phyloP scores from a whole-genome alignment of 2,888 invertebrate genomes.

The Sussaba pulchella region DNA sequence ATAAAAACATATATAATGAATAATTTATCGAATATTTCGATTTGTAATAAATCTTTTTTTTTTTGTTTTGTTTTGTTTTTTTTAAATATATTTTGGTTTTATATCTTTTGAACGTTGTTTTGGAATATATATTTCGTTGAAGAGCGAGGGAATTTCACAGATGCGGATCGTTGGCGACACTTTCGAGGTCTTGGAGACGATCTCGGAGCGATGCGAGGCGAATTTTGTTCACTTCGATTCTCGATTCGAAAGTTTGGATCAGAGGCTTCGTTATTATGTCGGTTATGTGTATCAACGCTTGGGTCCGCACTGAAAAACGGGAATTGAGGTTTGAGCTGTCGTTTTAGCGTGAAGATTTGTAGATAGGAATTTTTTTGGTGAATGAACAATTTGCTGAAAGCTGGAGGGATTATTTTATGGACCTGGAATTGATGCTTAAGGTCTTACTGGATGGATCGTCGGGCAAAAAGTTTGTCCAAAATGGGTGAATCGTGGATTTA shows the following conservation, averaged over 20 bases:
- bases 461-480: no score
- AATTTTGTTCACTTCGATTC: slow-evolving; percentile 77
- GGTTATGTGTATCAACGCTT: slow-evolving; percentile 85
- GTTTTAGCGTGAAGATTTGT: slow-evolving; percentile 41
- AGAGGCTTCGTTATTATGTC: slow-evolving; percentile 83
- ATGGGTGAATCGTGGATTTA: no score
- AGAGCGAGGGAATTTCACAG: neutral
- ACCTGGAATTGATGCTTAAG: no score
- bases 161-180: slow-evolving; percentile 26
- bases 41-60: slow-evolving; percentile 6
- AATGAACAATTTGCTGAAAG: no score
- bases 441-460: no score
- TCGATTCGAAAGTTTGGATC: slow-evolving; percentile 80
- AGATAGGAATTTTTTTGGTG: neutral
- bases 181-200: slow-evolving; percentile 42
- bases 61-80: neutral
- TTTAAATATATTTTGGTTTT: slow-evolving; percentile 4
- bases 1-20: slow-evolving; percentile 65
- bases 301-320: slow-evolving; percentile 84
- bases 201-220: slow-evolving; percentile 51
- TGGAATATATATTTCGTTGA: no score
- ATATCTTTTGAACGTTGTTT: neutral
- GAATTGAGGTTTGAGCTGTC: no score
- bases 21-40: slow-evolving; percentile 25
- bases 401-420: no score